phyloP scores from a whole-genome alignment of 2,888 invertebrate species.

The Philhelius pedissequus region DNA sequence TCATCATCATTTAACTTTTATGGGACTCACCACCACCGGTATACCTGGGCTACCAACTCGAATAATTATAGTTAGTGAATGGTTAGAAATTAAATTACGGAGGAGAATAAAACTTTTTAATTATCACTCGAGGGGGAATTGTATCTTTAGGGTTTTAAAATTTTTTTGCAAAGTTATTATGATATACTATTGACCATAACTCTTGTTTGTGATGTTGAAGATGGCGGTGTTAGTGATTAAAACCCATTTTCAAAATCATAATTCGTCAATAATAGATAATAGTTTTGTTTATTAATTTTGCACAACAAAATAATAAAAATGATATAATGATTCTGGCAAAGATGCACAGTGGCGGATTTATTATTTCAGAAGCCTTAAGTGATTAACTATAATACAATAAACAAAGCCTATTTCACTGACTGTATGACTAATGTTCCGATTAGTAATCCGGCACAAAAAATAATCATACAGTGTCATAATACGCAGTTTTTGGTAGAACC shows the following conservation, averaged over 20 bases:
- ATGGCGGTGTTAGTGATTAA: background rate
- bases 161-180: background rate
- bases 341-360: background rate
- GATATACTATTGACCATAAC: background rate
- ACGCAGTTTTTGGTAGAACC: too few relatives aligned
- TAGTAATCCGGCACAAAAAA: too few relatives aligned
- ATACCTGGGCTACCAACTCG: too few relatives aligned
- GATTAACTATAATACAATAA: too few relatives aligned
- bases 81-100: constrained; percentile 28
- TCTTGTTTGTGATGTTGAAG: background rate
- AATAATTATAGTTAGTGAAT: constrained; percentile 32
- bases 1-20: constrained; percentile 19
- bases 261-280: background rate
- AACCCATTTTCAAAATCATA: background rate
- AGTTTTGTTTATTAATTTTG: background rate
- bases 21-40: constrained; percentile 47
- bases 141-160: background rate
- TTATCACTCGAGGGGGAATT: constrained; percentile 39
- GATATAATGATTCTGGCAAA: background rate
- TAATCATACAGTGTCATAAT: too few relatives aligned
- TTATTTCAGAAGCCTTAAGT: background rate
- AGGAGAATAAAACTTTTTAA: constrained; percentile 41
- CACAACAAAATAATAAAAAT: too few relatives aligned
- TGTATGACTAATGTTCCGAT: too few relatives aligned
- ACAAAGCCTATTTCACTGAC: too few relatives aligned